phyloP scores from a whole-genome alignment of 2,888 invertebrate genomes.

The Plebejus melissa region DNA sequence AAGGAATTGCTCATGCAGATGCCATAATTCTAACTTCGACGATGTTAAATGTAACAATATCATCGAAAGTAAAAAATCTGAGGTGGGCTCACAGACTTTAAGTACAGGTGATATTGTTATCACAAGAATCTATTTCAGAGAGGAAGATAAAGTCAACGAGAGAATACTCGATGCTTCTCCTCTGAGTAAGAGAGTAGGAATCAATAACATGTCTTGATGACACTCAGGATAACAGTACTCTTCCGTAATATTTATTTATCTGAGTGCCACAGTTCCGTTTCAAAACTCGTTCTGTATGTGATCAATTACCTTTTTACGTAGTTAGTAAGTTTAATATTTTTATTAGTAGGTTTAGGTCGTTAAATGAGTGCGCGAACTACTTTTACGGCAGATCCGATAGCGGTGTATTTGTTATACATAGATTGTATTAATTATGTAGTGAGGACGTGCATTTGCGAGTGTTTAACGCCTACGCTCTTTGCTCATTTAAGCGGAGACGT shows the following conservation, averaged over 20 bases:
- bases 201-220: conserved; percentile 71
- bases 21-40: conserved; percentile 71
- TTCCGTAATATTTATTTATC: conserved; percentile 52
- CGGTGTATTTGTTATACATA: conserved; percentile 54
- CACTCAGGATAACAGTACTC: conserved; percentile 48
- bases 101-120: conserved; percentile 96
- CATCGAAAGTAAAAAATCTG: conserved; percentile 68
- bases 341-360: conserved; percentile 33
- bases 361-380: conserved; percentile 40
- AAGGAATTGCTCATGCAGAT: conserved; percentile 77
- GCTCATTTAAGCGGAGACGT: conserved; percentile 73
- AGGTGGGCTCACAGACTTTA: conserved; percentile 88
- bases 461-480: conserved; percentile 66
- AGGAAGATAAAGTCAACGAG: conserved; percentile 71
- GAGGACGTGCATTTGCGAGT: conserved; percentile 64
- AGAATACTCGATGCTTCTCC: conserved; percentile 71
- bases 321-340: conserved; percentile 49
- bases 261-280: conserved; percentile 69
- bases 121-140: conserved; percentile 85
- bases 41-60: conserved; percentile 66
- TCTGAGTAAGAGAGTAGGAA: conserved; percentile 60
- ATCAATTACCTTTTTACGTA: conserved; percentile 56
- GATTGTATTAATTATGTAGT: conserved; percentile 65
- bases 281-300: conserved; percentile 61
- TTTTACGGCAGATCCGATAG: conserved; percentile 51